A percentile compares a stretch with the other conserved stretches of the same genome.
Conservation (phyloP, 2,797 vertebrate genomes). For the Lagodon rhomboides region DNA sequence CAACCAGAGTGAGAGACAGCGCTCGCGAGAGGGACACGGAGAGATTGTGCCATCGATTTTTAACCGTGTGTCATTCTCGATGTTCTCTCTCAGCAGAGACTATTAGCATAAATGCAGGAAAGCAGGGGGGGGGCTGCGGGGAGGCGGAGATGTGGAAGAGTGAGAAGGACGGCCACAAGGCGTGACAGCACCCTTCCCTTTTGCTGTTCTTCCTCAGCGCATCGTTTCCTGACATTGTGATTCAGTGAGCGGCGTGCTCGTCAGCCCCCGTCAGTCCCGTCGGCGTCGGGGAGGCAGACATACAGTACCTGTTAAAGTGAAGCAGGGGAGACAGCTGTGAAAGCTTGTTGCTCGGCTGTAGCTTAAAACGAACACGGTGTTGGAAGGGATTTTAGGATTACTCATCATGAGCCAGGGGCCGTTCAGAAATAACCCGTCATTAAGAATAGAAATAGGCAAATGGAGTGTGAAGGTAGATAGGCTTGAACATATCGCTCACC, state of each 20-base stretch:
- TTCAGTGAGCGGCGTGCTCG: constrained; percentile 66
- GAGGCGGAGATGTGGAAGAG: constrained; percentile 47
- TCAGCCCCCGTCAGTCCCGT: constrained; percentile 70
- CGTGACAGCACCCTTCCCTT: constrained; percentile 71
- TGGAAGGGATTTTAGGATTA: constrained; percentile 80
- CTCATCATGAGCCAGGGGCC: constrained; percentile 69
- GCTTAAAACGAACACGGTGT: constrained; percentile 71
- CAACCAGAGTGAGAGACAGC: constrained; percentile 37
- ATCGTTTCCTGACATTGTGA: constrained; percentile 73
- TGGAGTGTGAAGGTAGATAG: constrained; percentile 60
- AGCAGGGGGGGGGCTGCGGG: not conserved
- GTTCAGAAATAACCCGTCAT: constrained; percentile 74
- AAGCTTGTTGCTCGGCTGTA: constrained; percentile 79
- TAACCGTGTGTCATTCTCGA: constrained; percentile 50
- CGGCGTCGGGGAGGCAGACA: constrained; percentile 62
- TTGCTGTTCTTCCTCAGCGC: constrained; percentile 66
- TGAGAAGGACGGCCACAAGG: constrained; percentile 70
- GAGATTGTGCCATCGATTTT: constrained; percentile 71
- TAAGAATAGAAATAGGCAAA: constrained; percentile 68
- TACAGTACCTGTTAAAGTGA: constrained; percentile 80
- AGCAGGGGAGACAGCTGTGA: constrained; percentile 81
- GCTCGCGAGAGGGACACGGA: constrained; percentile 48
- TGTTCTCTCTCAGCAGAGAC: constrained; percentile 58
- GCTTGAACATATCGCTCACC: constrained; percentile 12
- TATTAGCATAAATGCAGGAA: constrained; percentile 77